phyloP scores from a whole-genome alignment of 2,113 vertebrate species.

The Gymnobelideus leadbeateri region DNA sequence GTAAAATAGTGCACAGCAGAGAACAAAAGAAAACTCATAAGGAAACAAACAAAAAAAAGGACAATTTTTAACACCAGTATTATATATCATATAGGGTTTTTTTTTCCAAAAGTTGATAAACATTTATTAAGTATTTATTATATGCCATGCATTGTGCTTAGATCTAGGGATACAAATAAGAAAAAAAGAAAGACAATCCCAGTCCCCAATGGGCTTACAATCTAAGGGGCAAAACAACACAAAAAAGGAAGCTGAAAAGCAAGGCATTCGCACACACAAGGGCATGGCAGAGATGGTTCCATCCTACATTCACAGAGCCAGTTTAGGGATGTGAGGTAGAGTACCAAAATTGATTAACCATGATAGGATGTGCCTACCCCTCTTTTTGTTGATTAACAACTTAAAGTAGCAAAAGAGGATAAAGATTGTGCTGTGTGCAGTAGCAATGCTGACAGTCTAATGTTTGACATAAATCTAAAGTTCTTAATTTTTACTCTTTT shows the following conservation, averaged over 20 bases:
- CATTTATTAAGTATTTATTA: neutral
- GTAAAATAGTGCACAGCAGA: no score
- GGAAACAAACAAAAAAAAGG: no score
- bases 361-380: neutral
- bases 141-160: neutral
- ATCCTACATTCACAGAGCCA: neutral
- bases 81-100: no score
- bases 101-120: neutral
- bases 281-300: no score
- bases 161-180: neutral
- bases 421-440: no score
- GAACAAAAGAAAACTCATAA: no score
- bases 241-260: neutral
- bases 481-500: no score
- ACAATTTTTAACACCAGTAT: no score
- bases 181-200: neutral
- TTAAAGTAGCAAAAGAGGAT: neutral
- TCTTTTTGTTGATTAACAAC: neutral
- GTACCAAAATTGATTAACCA: neutral
- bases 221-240: neutral
- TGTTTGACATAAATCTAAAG: no score
- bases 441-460: no score
- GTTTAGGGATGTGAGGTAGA: no score
- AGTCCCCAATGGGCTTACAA: neutral
- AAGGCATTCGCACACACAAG: neutral